Conservation (phyloP, 35 echinoderm and acorn worm species). For the Ophioderma brevispina region DNA sequence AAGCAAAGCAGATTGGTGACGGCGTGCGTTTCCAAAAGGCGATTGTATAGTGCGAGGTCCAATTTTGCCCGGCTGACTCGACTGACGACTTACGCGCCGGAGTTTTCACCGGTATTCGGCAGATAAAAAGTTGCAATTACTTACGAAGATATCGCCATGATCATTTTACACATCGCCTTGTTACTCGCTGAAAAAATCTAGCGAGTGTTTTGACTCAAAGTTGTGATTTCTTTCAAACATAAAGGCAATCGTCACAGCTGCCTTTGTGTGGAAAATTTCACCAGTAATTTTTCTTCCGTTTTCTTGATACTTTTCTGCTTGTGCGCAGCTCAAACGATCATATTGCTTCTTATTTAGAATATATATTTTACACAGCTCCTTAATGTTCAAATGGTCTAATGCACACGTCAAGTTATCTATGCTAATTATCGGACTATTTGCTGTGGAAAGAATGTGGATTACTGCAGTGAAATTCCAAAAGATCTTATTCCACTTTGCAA, state of each 20-base stretch:
- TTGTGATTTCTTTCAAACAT: background rate
- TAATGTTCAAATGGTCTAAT: too few relatives aligned
- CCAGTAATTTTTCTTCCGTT: background rate
- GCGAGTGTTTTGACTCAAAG: background rate
- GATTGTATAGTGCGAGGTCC: background rate
- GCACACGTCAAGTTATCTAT: too few relatives aligned
- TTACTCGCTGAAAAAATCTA: background rate
- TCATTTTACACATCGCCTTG: slow-evolving; percentile 4
- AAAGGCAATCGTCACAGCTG: background rate
- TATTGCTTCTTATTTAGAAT: too few relatives aligned
- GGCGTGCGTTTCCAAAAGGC: background rate
- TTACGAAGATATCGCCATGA: background rate
- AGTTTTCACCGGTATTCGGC: background rate
- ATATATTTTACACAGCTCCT: too few relatives aligned
- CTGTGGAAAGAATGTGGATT: too few relatives aligned
- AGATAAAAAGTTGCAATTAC: background rate
- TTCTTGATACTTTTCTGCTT: too few relatives aligned
- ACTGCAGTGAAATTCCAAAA: too few relatives aligned
- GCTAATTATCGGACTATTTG: too few relatives aligned
- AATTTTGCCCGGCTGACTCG: background rate
- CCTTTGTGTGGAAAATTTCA: too few relatives aligned
- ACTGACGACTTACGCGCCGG: background rate
- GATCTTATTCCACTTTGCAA: too few relatives aligned
- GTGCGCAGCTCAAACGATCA: too few relatives aligned
- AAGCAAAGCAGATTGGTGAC: too few relatives aligned